Evolutionary conservation across 1,140 invertebrate species (phyloP).

Genomic region (Samia ricini): DNA sequence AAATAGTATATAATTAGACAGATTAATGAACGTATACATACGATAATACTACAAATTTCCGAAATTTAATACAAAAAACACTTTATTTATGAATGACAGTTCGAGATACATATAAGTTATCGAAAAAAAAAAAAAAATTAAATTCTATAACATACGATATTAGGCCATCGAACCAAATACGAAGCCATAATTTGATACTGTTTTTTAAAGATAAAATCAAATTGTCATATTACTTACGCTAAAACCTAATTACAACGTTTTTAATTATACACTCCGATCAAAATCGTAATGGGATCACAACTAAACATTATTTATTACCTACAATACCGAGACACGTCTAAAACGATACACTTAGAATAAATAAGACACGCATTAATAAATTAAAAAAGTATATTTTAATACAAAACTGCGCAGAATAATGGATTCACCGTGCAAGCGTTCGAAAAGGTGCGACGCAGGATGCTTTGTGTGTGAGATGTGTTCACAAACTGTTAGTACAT

Average conservation of each 20-base stretch:
- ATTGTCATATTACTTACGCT: too few relatives aligned
- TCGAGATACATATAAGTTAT: too few relatives aligned
- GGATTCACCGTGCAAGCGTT: neutral
- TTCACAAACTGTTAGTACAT: neutral
- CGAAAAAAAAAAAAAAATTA: neutral
- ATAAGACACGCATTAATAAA: neutral
- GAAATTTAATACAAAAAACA: too few relatives aligned
- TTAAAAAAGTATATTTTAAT: neutral
- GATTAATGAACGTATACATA: too few relatives aligned
- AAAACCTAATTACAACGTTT: too few relatives aligned
- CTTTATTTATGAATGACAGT: too few relatives aligned
- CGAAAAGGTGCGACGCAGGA: neutral
- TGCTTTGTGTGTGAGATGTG: neutral
- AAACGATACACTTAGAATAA: neutral
- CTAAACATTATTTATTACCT: too few relatives aligned
- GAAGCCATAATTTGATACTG: neutral
- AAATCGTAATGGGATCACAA: too few relatives aligned
- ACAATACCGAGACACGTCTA: neutral
- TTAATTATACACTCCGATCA: too few relatives aligned
- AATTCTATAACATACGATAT: neutral
- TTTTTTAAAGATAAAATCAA: neutral
- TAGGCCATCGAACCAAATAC: neutral
- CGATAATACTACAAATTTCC: too few relatives aligned
- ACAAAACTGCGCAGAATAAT: neutral
- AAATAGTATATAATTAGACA: too few relatives aligned